Evolutionary conservation across 2,888 invertebrate genomes (phyloP).

Genomic region (Tricholauxania praeusta): DNA sequence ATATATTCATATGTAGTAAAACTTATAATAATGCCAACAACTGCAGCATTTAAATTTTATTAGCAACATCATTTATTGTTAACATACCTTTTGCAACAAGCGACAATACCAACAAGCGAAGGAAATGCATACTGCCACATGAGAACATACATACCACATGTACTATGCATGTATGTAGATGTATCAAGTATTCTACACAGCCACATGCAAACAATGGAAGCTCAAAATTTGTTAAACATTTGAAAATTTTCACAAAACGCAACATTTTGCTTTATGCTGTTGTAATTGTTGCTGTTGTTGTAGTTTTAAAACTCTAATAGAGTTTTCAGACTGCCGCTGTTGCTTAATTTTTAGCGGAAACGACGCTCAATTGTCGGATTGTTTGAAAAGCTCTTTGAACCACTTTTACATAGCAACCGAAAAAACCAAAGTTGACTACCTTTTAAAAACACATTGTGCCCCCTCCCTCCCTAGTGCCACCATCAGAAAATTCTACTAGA

Average conservation of each 20-base stretch:
- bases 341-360: slow-evolving; percentile 56
- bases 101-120: background rate
- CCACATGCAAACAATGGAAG: slow-evolving; percentile 18
- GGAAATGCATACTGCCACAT: background rate
- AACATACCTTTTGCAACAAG: background rate
- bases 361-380: slow-evolving; percentile 59
- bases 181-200: background rate
- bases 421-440: background rate
- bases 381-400: slow-evolving; percentile 27
- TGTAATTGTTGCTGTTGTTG: slow-evolving; percentile 55
- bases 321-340: slow-evolving; percentile 8
- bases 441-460: too few species aligned
- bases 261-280: slow-evolving; percentile 9
- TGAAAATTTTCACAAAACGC: slow-evolving; percentile 5
- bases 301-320: slow-evolving; percentile 48
- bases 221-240: slow-evolving; percentile 5
- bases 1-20: too few species aligned
- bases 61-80: slow-evolving; percentile 36
- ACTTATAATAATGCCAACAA: background rate
- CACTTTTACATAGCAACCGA: slow-evolving; percentile 20
- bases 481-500: too few species aligned
- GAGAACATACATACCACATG: slow-evolving; percentile 5
- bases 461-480: too few species aligned
- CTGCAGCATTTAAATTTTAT: slow-evolving; percentile 33
- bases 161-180: background rate